A percentile compares a stretch with the other conserved stretches of the same genome.
Evolutionary conservation across 2,888 invertebrate species (phyloP).

Genomic region (Drosophila subsilvestris): DNA sequence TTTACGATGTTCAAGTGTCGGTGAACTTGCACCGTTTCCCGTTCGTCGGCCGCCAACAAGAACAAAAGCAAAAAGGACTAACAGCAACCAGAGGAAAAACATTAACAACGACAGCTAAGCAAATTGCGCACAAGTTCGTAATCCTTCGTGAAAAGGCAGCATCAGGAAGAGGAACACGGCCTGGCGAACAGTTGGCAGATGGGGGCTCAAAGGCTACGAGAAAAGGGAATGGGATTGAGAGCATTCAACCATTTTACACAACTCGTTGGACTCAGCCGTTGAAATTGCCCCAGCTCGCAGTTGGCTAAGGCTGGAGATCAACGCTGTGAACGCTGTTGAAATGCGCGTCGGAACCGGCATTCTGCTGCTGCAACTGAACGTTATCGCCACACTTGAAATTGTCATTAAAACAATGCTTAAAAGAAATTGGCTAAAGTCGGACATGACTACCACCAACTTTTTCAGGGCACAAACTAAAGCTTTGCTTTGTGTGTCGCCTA

Average conservation of each 20-base stretch:
- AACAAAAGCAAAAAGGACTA: constrained; percentile 32
- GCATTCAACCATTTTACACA: constrained; percentile 32
- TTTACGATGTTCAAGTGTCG: constrained; percentile 75
- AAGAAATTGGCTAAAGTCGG: constrained; percentile 24
- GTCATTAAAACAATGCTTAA: constrained; percentile 57
- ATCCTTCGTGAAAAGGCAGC: constrained; percentile 56
- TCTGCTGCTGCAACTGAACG: constrained; percentile 29
- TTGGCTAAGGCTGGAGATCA: constrained; percentile 41
- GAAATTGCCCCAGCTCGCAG: constrained; percentile 31
- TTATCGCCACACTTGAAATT: constrained; percentile 58
- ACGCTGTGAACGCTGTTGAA: constrained; percentile 35
- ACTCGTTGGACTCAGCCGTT: constrained; percentile 34
- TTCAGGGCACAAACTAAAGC: constrained; percentile 5
- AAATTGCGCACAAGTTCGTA: constrained; percentile 64
- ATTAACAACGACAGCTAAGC: constrained; percentile 63
- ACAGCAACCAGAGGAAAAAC: constrained; percentile 24
- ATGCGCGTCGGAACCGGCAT: constrained; percentile 28
- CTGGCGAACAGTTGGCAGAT: neutral
- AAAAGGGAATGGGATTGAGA: neutral
- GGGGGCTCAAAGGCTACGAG: neutral
- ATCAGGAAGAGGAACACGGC: constrained; percentile 3
- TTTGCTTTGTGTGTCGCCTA: neutral
- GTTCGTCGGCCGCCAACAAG: constrained; percentile 44
- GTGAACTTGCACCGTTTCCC: constrained; percentile 66
- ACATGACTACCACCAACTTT: neutral